Evolutionary conservation across 2,797 vertebrate genomes (phyloP), one percentile per base, ranked within the genome.

Genomic region (Thaleichthys pacificus): DNA sequence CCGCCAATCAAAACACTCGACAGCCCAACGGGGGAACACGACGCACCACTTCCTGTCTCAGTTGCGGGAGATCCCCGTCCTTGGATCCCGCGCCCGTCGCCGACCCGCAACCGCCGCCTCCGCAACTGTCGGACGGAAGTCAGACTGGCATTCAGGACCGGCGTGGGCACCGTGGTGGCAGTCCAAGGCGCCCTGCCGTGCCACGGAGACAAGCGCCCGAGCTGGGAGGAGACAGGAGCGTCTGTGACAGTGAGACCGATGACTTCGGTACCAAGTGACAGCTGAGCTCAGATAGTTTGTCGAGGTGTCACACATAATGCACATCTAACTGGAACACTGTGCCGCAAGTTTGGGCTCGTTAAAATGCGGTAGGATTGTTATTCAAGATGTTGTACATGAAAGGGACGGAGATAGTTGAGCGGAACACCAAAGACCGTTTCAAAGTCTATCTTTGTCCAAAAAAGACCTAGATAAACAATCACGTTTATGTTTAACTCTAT

Each of bases 161-260:
- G 54, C 67, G 58, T 54, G 69, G 66, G 42, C 30, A 58, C 51
- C 64, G 56, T 49, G 38, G 11, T 11, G 51, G 77, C 38, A 66
- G 60, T 68, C 32, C 63, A 14, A 49, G 17, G n/a, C 63, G 60
- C 51, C 30, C 1, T 30, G 69, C 72, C 58, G 77, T 5, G 60
- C 65, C 64, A 61, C 69, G 73, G 61, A 71, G 82, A 77, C 57
- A 65, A 82, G 76, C 68, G 21, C 56, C 62, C 60, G 66, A 71
- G 42, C 65, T 15, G 56, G 60, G 81, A 49, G 38, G 76, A 81
- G 42, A 64, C 68, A 71, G 51, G 51, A 72, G 71, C 68, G 54
- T 57, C 76, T 60, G 51, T 84, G 85, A 84, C 81, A 82, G 83
- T 69, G 24, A 24, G 77, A 68, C 78, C 49, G 76, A 63, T 66